phyloP scores from a whole-genome alignment of 64 coral and sea anemone species.

The Stylophora pistillata region DNA sequence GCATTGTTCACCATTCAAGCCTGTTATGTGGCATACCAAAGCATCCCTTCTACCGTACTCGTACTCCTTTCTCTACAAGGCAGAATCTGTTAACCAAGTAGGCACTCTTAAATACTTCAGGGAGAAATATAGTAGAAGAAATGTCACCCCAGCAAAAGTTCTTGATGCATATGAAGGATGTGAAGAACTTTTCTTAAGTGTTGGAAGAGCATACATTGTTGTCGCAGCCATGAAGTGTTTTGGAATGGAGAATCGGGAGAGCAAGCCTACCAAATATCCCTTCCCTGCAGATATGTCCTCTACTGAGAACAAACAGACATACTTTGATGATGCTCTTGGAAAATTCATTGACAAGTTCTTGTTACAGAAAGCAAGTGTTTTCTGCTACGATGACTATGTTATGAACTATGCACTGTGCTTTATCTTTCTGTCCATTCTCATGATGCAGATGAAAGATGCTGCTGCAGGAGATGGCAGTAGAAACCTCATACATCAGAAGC shows the following conservation, averaged over 20 bases:
- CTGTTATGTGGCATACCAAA: conserved; percentile 79
- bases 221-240: conserved; percentile 52
- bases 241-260: conserved; percentile 47
- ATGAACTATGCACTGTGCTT: conserved; percentile 67
- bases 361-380: conserved; percentile 47
- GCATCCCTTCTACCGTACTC: conserved; percentile 70
- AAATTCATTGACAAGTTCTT: conserved; percentile 71
- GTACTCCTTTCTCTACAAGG: conserved; percentile 72
- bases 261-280: conserved; percentile 6
- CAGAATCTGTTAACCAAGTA: conserved; percentile 68
- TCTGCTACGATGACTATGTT: conserved; percentile 55
- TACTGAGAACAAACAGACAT: conserved; percentile 41
- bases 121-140: conserved; percentile 59
- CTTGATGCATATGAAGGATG: conserved; percentile 69
- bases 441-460: conserved; percentile 80
- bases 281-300: conserved; percentile 47
- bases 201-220: too few relatives aligned
- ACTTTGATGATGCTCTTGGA: conserved; percentile 54
- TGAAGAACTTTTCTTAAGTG: conserved; percentile 75
- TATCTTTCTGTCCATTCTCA: conserved; percentile 64
- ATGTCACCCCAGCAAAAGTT: conserved; percentile 72
- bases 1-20: conserved; percentile 80
- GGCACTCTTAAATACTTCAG: conserved; percentile 76
- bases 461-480: conserved; percentile 61
- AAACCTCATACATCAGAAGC: conserved; percentile 64